Evolutionary conservation across 2,888 invertebrate species (phyloP).

Genomic region (Lithophane semibrunnea): DNA sequence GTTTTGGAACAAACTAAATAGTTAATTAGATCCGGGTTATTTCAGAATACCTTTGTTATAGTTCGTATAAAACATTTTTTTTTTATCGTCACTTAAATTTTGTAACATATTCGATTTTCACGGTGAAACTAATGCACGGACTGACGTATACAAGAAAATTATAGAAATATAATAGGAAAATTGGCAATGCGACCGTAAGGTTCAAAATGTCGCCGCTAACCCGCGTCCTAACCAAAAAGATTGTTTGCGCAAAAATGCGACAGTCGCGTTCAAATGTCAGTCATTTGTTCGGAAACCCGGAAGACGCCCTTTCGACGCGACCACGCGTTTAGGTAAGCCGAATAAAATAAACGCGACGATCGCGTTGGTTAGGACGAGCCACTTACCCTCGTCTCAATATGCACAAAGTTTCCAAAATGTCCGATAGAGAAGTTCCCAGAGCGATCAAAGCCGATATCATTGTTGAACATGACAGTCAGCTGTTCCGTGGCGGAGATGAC

Average conservation of each 20-base stretch:
- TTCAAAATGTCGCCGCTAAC: not conserved
- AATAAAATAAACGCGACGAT: not conserved
- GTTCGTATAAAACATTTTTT: not conserved
- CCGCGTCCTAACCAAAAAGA: not conserved
- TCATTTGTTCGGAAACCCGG: not conserved
- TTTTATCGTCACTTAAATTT: not conserved
- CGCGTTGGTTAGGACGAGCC: not conserved
- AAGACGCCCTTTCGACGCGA: not conserved
- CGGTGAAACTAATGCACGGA: not conserved
- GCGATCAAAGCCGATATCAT: constrained; percentile 92
- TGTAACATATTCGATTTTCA: not conserved
- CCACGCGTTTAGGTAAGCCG: not conserved
- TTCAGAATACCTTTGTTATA: not conserved
- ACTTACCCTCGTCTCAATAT: constrained; percentile 92
- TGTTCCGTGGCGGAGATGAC: constrained; percentile 95
- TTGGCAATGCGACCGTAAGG: not conserved
- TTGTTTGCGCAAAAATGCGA: not conserved
- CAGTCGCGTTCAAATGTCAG: not conserved
- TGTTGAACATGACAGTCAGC: constrained; percentile 92
- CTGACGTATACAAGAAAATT: not conserved
- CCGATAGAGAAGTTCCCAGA: constrained; percentile 92
- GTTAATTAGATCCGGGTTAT: not conserved
- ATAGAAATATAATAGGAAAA: not conserved
- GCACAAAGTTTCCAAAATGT: constrained; percentile 92
- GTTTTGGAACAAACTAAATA: not conserved